A percentile compares a stretch with the other conserved stretches of the same genome.
phyloP scores from a whole-genome alignment of 2,888 invertebrate genomes.

The Onthophagus sagittarius region DNA sequence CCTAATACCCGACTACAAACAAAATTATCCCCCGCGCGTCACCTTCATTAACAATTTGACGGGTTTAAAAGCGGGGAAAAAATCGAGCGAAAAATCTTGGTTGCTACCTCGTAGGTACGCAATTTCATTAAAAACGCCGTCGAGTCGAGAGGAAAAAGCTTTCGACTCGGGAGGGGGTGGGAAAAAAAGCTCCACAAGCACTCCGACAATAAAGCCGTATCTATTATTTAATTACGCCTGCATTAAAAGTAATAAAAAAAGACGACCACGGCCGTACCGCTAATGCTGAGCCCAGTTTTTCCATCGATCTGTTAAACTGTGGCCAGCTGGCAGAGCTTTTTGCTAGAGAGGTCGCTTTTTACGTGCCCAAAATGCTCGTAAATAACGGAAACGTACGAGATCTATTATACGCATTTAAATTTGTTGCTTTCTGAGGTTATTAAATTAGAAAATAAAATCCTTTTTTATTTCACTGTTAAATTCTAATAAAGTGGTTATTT shows the following conservation, averaged over 20 bases:
- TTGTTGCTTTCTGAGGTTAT: no score
- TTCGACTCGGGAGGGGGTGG: neutral
- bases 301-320: neutral
- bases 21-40: no score
- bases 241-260: neutral
- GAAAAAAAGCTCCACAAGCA: neutral
- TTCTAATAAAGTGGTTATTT: no score
- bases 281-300: neutral
- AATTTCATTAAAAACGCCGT: neutral
- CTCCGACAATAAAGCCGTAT: neutral
- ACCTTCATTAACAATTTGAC: no score
- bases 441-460: no score
- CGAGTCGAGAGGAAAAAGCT: neutral
- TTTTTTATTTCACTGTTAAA: no score
- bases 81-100: neutral
- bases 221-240: neutral
- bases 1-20: no score
- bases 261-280: neutral
- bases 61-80: neutral
- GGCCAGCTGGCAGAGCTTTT: neutral
- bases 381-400: neutral
- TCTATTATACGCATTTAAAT: no score
- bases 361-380: neutral
- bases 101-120: neutral
- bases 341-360: neutral